These are phyloP conservation scores for Ectemnius cavifrons DNA, from an alignment of 2,888 invertebrate species.

Conservation along the genomic window DNA sequence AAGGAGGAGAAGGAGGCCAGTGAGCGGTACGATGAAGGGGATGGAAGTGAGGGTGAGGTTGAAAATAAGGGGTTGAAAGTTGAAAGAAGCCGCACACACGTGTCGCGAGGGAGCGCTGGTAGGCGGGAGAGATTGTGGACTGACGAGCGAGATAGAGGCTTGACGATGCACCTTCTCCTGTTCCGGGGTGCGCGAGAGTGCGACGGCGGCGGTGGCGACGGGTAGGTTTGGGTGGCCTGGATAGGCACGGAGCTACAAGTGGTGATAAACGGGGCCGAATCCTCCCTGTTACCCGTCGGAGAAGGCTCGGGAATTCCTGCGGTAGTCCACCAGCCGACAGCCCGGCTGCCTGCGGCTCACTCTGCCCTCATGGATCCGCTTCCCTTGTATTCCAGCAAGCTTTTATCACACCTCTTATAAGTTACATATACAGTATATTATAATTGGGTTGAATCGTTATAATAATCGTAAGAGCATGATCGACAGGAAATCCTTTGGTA, in stretches of 20 bases:
- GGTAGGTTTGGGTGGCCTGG: conserved; percentile 59
- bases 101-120: conserved; percentile 51
- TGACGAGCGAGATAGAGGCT: conserved; percentile 34
- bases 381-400: background rate
- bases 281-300: conserved; percentile 71
- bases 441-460: too few species aligned
- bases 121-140: conserved; percentile 27
- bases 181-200: conserved; percentile 6
- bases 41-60: conserved; percentile 44
- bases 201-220: conserved; percentile 41
- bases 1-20: conserved; percentile 7
- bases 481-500: too few species aligned
- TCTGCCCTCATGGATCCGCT: conserved; percentile 23
- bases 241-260: conserved; percentile 75
- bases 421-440: too few species aligned
- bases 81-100: conserved; percentile 57
- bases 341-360: too few species aligned
- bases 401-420: conserved; percentile 22
- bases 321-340: conserved; percentile 47
- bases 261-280: conserved; percentile 76
- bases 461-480: too few species aligned
- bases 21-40: conserved; percentile 27
- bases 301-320: conserved; percentile 59
- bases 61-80: conserved; percentile 58
- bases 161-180: conserved; percentile 28